A percentile compares a stretch with the other conserved stretches of the same genome.
phyloP scores from a whole-genome alignment of 2,888 invertebrate species.

The Abrostola triplasia region DNA sequence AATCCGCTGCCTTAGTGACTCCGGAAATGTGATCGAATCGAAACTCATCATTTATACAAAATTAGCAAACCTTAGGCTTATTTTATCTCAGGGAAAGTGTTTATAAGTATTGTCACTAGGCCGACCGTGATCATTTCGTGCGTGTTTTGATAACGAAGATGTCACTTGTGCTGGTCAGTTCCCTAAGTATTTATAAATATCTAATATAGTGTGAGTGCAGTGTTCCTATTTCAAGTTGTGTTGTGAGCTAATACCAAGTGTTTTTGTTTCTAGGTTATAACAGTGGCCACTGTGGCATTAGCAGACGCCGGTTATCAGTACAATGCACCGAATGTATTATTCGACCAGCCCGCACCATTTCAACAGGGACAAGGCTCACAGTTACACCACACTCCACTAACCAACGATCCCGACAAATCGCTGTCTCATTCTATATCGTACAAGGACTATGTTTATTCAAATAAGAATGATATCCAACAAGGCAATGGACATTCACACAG shows the following conservation, averaged over 20 bases:
- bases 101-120: slow-evolving; percentile 71
- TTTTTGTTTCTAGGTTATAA: slow-evolving; percentile 42
- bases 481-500: slow-evolving; percentile 5
- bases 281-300: slow-evolving; percentile 22
- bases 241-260: slow-evolving; percentile 21
- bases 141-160: slow-evolving; percentile 58
- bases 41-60: slow-evolving; percentile 69
- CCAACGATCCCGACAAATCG: slow-evolving; percentile 46
- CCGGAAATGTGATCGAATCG: slow-evolving; percentile 63
- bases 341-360: slow-evolving; percentile 7
- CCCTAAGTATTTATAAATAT: slow-evolving; percentile 9
- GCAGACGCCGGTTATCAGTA: slow-evolving; percentile 48
- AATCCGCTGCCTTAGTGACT: slow-evolving; percentile 36
- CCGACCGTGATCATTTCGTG: slow-evolving; percentile 61
- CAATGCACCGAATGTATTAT: slow-evolving; percentile 15
- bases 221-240: slow-evolving; percentile 20
- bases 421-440: slow-evolving; percentile 59
- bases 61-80: slow-evolving; percentile 63
- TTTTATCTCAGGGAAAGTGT: slow-evolving; percentile 71
- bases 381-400: neutral
- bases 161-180: slow-evolving; percentile 67
- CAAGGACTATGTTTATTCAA: slow-evolving; percentile 58
- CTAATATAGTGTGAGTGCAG: slow-evolving; percentile 16
- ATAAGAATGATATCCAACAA: slow-evolving; percentile 49
- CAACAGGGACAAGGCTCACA: slow-evolving; percentile 1